Evolutionary conservation across 2,888 invertebrate species (phyloP).

Genomic region (Dolichopus griseipennis): DNA sequence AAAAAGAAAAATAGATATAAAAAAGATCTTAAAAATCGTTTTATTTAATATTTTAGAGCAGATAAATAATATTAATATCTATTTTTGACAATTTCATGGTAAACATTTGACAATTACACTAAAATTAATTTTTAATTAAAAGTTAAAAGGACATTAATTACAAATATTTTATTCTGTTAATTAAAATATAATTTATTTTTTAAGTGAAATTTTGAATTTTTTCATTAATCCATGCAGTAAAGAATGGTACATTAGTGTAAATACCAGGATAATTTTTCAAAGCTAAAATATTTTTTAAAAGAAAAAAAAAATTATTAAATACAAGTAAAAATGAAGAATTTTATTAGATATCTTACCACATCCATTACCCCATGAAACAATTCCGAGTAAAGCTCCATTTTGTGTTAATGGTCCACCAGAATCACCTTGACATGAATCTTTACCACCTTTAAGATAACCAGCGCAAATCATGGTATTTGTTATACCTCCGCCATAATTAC

Average conservation of each 20-base stretch:
- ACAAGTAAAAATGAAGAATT: background rate
- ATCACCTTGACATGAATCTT: conserved; percentile 22
- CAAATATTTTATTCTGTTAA: too few species aligned
- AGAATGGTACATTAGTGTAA: background rate
- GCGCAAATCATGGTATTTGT: conserved; percentile 23
- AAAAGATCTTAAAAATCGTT: too few species aligned
- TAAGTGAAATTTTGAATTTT: too few species aligned
- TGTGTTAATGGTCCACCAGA: conserved; percentile 24
- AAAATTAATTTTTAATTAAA: too few species aligned
- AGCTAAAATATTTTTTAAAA: background rate
- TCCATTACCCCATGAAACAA: conserved; percentile 26
- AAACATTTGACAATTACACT: too few species aligned
- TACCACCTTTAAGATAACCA: conserved; percentile 17
- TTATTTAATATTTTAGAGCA: too few species aligned
- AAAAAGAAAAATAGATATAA: too few species aligned
- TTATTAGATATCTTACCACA: conserved; percentile 17
- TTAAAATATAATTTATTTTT: too few species aligned
- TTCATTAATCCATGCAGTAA: too few species aligned
- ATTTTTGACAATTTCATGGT: too few species aligned
- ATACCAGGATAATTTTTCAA: background rate
- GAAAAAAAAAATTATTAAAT: background rate
- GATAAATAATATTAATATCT: too few species aligned
- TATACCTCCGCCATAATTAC: conserved; percentile 13
- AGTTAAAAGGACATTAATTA: too few species aligned
- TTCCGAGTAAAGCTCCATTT: conserved; percentile 18